Percentiles rank a stretch among this genome's conserved stretches.
Conservation (phyloP, 2,797 vertebrate genomes). For the Pterois miles region DNA sequence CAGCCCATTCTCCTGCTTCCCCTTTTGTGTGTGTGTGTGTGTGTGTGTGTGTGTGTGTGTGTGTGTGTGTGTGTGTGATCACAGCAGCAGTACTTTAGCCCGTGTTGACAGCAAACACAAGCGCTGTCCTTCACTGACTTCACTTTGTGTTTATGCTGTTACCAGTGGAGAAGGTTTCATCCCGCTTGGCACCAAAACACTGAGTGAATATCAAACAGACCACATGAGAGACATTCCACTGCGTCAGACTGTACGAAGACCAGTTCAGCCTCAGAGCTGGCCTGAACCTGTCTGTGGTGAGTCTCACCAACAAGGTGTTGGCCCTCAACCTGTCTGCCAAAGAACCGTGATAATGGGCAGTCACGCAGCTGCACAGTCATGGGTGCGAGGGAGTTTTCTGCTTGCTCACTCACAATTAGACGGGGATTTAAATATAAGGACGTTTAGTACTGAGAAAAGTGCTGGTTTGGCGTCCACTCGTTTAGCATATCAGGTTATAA, state of each 20-base stretch:
- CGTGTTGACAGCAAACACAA: constrained; percentile 55
- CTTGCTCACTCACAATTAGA: neutral
- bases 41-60: neutral
- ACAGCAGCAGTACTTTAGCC: neutral
- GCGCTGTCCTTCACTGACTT: constrained; percentile 17
- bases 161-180: neutral
- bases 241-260: neutral
- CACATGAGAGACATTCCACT: constrained; percentile 30
- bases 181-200: neutral
- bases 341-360: neutral
- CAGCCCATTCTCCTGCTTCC: neutral
- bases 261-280: neutral
- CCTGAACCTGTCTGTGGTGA: neutral
- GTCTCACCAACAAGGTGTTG: neutral
- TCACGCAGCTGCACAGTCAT: neutral
- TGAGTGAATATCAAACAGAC: constrained; percentile 28
- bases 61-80: neutral
- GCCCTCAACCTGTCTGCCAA: neutral
- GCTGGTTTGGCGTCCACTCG: neutral
- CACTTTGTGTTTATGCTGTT: constrained; percentile 16
- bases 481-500: neutral
- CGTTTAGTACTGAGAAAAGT: neutral
- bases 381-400: neutral
- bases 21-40: constrained; percentile 18
- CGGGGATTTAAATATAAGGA: neutral